A percentile compares a stretch with the other conserved stretches of the same genome.
Evolutionary conservation across 2,113 vertebrate species (phyloP).

Genomic region (Megaleporinus macrocephalus): DNA sequence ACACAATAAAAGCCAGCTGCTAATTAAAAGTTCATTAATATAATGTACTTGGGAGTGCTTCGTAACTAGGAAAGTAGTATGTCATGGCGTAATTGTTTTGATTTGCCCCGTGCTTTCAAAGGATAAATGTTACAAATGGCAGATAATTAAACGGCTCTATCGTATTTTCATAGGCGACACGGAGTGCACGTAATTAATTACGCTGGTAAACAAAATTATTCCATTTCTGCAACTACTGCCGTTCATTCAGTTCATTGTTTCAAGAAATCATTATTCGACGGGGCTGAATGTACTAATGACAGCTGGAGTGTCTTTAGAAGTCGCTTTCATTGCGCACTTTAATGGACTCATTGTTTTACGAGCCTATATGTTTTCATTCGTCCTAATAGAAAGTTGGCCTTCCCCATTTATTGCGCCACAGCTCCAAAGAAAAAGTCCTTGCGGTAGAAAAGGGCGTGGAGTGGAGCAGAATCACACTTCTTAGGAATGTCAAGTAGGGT

Average conservation of each 20-base stretch:
- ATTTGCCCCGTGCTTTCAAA: constrained; percentile 69
- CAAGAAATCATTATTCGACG: constrained; percentile 15
- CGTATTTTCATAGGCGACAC: constrained; percentile 58
- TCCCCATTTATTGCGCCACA: not conserved
- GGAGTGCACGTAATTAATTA: constrained; percentile 68
- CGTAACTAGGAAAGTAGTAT: constrained; percentile 62
- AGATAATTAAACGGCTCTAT: constrained; percentile 63
- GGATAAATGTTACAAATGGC: constrained; percentile 68
- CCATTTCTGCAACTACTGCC: constrained; percentile 11
- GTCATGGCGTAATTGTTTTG: constrained; percentile 66
- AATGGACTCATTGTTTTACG: constrained; percentile 20
- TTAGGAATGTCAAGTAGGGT: not conserved
- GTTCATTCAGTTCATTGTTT: constrained; percentile 33
- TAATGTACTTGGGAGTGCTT: constrained; percentile 64
- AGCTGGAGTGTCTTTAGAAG: not conserved
- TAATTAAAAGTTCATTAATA: constrained; percentile 73
- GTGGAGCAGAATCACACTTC: not conserved
- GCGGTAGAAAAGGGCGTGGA: not conserved
- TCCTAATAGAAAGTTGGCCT: not conserved
- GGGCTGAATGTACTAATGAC: not conserved
- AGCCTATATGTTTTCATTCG: not conserved
- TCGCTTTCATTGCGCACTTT: not conserved
- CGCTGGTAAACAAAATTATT: constrained; percentile 54
- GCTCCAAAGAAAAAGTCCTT: not conserved
- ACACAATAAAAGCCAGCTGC: constrained; percentile 58